phyloP scores from a whole-genome alignment of 2,113 vertebrate species.

The human region GRCh38 chr6:102833001-102833500 shows the following conservation, averaged over 20 bases:
- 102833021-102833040: background rate
- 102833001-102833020: background rate
- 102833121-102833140: background rate
- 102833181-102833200: background rate
- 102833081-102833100: background rate
- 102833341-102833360: background rate
- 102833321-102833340: background rate
- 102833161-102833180: background rate
- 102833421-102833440: background rate
- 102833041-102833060: background rate
- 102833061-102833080: background rate
- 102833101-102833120: background rate
- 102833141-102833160: background rate
- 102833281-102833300: background rate
- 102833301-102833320: background rate
- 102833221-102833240: background rate
- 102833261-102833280: background rate
- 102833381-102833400: background rate
- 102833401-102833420: background rate
- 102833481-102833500: background rate
- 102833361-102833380: background rate
- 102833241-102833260: background rate
- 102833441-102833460: background rate
- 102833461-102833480: background rate
- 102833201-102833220: background rate